Evolutionary conservation across 2,797 vertebrate genomes (phyloP), one percentile per base, ranked within the genome.

Genomic region (Hydrolagus colliei): DNA sequence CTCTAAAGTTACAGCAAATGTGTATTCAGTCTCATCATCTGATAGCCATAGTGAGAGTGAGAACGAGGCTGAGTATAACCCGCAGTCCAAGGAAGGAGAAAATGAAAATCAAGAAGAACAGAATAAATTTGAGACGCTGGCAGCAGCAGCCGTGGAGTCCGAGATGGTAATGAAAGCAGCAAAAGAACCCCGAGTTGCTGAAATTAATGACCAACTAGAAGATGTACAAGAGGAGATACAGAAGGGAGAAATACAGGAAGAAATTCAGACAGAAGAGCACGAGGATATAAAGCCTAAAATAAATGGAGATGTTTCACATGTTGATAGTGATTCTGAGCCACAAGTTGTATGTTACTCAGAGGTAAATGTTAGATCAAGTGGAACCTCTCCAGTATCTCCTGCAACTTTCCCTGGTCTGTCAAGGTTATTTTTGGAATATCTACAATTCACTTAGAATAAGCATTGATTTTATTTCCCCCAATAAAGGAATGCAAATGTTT

Each of bases 301-400:
- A 90, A 99, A 99, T 75, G 97, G 98, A 91, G 96, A 97, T 89
- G 91, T 94, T 87, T 93, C 93, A 88, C 92, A 93, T 90, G 90
- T 91, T 88, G 97, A 96, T 92, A 92, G 93, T 89, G 96, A 97
- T 90, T 93, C 90, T 86, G 93, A 94, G 89, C 93, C 96, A 89
- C 95, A 98, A 93, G 95, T 99, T 96, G 98, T 99, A 94, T 98
- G 97, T 98, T 99, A 96, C 94, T 97, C 97, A 90, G 97, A 99
- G 97, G 98, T 99, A 99, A 99, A 96, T 95, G 90, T 91, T 92
- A 91, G 89, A 88, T 89, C 87, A 90, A 41, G 67, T 84, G 86
- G 88, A 87, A 89, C 85, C 52, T 89, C 18, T 90, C 79, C 90
- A 86, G 87, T 85, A 88, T 89, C 91, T 87, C 90, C 92, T 93